phyloP scores from a whole-genome alignment of 2,888 invertebrate species.

The Dendrolimus pini region DNA sequence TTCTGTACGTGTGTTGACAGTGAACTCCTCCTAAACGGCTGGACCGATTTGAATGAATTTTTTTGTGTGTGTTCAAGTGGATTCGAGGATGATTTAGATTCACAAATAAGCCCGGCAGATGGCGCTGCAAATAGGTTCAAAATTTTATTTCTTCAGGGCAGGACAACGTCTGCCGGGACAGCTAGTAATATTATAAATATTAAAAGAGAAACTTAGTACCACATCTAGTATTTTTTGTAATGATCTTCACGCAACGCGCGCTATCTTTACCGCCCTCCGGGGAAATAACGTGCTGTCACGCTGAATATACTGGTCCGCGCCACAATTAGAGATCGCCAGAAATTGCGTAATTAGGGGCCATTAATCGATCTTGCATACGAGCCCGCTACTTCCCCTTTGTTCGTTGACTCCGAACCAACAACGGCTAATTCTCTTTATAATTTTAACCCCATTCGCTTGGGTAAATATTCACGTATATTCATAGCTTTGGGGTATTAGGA shows the following conservation, averaged over 20 bases:
- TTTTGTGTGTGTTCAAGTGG: no score
- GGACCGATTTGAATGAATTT: no score
- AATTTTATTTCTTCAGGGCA: no score
- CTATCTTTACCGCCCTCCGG: constrained; percentile 72
- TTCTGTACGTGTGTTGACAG: no score
- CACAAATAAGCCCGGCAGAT: no score
- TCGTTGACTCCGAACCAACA: constrained; percentile 20
- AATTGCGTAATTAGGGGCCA: constrained; percentile 73
- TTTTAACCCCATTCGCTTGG: neutral
- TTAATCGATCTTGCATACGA: constrained; percentile 68
- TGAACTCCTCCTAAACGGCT: no score
- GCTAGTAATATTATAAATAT: no score
- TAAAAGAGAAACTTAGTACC: constrained; percentile 3
- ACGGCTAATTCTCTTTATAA: constrained; percentile 13
- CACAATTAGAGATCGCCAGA: constrained; percentile 74
- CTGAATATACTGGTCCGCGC: constrained; percentile 67
- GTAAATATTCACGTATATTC: neutral
- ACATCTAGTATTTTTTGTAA: constrained; percentile 37
- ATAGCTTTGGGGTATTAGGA: no score
- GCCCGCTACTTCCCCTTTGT: constrained; percentile 42
- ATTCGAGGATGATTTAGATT: no score
- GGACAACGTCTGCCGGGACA: no score
- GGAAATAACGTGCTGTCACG: constrained; percentile 75
- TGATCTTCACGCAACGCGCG: constrained; percentile 22
- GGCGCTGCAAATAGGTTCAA: no score